A percentile compares a stretch with the other conserved stretches of the same genome.
Evolutionary conservation across 2,113 vertebrate genomes (phyloP).

Genomic region (Elgaria multicarinata): DNA sequence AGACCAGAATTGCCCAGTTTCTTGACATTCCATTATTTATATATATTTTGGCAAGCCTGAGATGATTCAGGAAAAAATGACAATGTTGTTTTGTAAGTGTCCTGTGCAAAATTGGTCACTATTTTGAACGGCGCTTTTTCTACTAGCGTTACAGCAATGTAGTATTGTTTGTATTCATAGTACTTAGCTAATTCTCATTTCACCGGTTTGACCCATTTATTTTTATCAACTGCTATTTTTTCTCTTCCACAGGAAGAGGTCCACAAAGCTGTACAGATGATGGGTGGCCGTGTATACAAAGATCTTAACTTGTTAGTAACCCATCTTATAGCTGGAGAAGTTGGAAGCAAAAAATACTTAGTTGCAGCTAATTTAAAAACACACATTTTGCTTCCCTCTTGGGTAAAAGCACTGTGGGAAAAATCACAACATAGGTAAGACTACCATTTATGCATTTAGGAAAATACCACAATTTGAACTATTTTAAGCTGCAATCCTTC

Average conservation of each 20-base stretch:
- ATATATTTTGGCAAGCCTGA: no score
- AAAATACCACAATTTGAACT: not conserved
- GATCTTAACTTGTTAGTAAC: conserved; percentile 93
- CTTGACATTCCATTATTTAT: not conserved
- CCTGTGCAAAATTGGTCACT: not conserved
- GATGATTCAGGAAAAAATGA: no score
- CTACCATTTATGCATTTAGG: not conserved
- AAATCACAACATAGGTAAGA: conserved; percentile 89
- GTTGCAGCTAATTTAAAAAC: conserved; percentile 94
- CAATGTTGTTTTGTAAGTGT: not conserved
- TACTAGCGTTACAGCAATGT: not conserved
- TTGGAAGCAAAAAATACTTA: conserved; percentile 98
- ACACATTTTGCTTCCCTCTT: conserved; percentile 91
- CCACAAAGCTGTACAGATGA: conserved; percentile 91
- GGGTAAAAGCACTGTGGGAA: conserved; percentile 92
- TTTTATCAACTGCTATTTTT: not conserved
- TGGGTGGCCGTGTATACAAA: conserved; percentile 91
- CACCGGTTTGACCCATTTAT: not conserved
- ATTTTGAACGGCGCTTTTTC: not conserved
- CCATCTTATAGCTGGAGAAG: conserved; percentile 96
- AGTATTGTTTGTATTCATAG: not conserved
- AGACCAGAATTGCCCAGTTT: not conserved
- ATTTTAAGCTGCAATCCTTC: not conserved
- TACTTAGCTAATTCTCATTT: not conserved
- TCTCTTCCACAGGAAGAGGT: conserved; percentile 84